Base-by-base conservation (phyloP, 2,888 invertebrate species). In the Drosophila niveifrons region DNA sequence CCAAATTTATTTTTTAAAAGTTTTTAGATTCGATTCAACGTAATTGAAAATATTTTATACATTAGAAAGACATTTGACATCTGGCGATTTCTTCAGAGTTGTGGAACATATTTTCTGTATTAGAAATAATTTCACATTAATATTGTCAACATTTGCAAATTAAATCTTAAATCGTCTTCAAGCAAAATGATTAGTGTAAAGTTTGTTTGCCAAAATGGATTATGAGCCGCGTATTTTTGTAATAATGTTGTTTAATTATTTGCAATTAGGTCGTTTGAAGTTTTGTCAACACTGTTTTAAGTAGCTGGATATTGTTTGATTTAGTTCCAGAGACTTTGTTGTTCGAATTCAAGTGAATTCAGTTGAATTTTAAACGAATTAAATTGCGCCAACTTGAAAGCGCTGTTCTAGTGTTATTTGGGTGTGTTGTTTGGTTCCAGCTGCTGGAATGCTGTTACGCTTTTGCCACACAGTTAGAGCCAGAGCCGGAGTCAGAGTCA, bases 401-500 rank as follows among this genome's bases (percentile, higher is more conserved):
- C 23, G 13, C 48, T 9, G 29, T 55, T 70, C 71, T 50, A 23
- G 55, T 34, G 34, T 55, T 73, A n/a, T n/a, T 67, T 62, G 55
- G 76, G 72, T 75, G 73, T 73, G 71, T 31, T 34, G 72, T 75
- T 76, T 73, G 64, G 23, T 34, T 29, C 39, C 39, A 18, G 10
- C 11, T 18, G 23, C 4, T 51, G 67, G 58, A 68, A 68, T 68
- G 68, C 52, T 41, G 67, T 18, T 58, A 36, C 46, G 18, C 17
- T 44, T 44, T 13, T 34, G 58, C n/a, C 23, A 29, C 41, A 18
- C n/a, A 23, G 23, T 23, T 6, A 23, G 23, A 23, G 23, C 1
- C 23, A 23, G 0, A 18, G 23, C 4, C 0, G 6, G 23, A 23
- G 23, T 1, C 23, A 17, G 1, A 17, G 17, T 2, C 17, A 23